Percentiles rank a stretch among this genome's conserved stretches.
Conservation (phyloP, 1,140 invertebrate species). For the Aradophagus sp. region DNA sequence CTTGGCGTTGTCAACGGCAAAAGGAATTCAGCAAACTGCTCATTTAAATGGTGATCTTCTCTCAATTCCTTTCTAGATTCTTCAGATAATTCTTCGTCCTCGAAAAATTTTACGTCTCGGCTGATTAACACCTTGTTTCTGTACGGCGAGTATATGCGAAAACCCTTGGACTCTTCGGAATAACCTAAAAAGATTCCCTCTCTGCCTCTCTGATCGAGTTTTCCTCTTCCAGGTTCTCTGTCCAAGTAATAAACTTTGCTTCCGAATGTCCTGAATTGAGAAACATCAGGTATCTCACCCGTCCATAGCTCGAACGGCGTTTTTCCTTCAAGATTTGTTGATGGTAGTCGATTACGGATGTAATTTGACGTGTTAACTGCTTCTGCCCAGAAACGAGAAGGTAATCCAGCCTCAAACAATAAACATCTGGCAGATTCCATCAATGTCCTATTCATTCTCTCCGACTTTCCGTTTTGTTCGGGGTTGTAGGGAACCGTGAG, state of each 20-base stretch:
- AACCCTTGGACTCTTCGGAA: conserved; percentile 12
- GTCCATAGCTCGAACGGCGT: conserved; percentile 8
- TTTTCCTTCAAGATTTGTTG: neutral
- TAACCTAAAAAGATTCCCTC: conserved; percentile 12
- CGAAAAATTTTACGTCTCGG: conserved; percentile 3
- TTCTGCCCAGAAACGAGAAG: conserved; percentile 29
- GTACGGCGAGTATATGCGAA: conserved; percentile 2
- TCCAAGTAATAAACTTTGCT: conserved; percentile 1
- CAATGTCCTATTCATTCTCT: conserved; percentile 58
- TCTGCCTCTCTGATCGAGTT: conserved; percentile 6
- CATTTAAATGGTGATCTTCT: too few relatives aligned
- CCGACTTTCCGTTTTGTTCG: conserved; percentile 61
- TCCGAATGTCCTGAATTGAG: neutral
- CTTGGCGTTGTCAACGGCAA: too few relatives aligned
- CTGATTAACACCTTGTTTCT: conserved; percentile 7
- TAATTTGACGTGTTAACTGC: conserved; percentile 9
- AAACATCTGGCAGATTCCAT: conserved; percentile 50
- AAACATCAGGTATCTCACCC: conserved; percentile 3
- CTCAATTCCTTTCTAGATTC: neutral
- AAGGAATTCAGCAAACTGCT: too few relatives aligned
- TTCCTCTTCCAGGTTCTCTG: conserved; percentile 1
- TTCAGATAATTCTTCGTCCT: conserved; percentile 2
- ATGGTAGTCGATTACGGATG: too few relatives aligned
- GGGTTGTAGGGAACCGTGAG: conserved; percentile 8
- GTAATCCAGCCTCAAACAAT: conserved; percentile 15